These are phyloP conservation scores for Oreohelix idahoensis DNA, from an alignment of 1,140 invertebrate genomes.

Conservation along the genomic window DNA sequence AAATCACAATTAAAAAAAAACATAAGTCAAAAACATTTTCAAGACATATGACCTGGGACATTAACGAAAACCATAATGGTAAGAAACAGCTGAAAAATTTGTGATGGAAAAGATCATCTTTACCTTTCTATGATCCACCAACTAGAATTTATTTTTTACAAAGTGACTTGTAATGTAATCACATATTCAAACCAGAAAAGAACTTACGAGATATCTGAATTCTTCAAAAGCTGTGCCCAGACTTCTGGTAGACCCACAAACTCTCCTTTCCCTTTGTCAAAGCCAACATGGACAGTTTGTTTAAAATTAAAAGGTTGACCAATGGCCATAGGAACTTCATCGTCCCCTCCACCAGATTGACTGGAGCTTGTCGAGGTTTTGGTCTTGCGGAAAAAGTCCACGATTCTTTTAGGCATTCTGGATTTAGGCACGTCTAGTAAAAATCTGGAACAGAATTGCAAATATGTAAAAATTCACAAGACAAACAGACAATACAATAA, in stretches of 20 bases:
- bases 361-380: constrained; percentile 34
- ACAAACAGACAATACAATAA: no score
- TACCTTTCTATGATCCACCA: no score
- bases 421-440: not conserved
- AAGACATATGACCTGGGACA: no score
- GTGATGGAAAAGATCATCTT: no score
- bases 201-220: constrained; percentile 66
- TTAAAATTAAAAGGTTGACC: constrained; percentile 62
- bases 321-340: constrained; percentile 53
- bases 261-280: constrained; percentile 60
- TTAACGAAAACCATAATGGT: no score
- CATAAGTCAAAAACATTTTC: no score
- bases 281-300: constrained; percentile 68
- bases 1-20: no score
- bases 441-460: not conserved
- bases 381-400: constrained; percentile 17
- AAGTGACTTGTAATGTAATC: no score
- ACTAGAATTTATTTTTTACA: no score
- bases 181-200: not conserved
- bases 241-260: constrained; percentile 66
- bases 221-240: constrained; percentile 60
- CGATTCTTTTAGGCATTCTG: not conserved
- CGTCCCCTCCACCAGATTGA: constrained; percentile 25
- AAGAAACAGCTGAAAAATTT: no score
- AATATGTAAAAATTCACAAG: not conserved